phyloP scores from a whole-genome alignment of 2,888 invertebrate species.

The Tiphia femorata region DNA sequence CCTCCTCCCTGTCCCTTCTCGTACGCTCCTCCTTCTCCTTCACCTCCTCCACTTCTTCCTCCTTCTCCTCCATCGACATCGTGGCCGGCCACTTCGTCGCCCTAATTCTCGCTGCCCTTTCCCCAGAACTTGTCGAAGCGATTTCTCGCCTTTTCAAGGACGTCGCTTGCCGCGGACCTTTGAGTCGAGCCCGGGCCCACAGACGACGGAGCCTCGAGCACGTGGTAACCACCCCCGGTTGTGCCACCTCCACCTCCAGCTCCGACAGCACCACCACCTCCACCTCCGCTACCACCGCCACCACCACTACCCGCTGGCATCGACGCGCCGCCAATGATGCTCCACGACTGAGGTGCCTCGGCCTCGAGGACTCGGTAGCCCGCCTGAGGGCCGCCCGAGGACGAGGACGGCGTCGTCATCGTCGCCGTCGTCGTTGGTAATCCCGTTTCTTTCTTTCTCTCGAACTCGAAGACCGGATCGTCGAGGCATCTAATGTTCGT shows the following conservation, averaged over 20 bases:
- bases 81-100: constrained; percentile 5
- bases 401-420: constrained; percentile 53
- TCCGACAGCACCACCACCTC: constrained; percentile 15
- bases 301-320: not conserved
- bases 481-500: constrained; percentile 72
- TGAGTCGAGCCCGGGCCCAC: constrained; percentile 56
- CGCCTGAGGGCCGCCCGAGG: constrained; percentile 60
- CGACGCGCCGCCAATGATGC: constrained; percentile 34
- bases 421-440: constrained; percentile 44
- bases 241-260: constrained; percentile 21
- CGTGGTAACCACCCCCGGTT: constrained; percentile 59
- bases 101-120: constrained; percentile 68
- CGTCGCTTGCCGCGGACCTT: constrained; percentile 78
- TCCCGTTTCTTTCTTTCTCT: constrained; percentile 54
- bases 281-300: constrained; percentile 27
- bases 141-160: constrained; percentile 84
- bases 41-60: constrained; percentile 3
- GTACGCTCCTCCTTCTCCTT: constrained; percentile 1
- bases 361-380: constrained; percentile 74
- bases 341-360: constrained; percentile 64
- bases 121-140: constrained; percentile 90
- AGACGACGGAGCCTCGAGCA: constrained; percentile 63
- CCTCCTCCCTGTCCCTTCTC: not conserved
- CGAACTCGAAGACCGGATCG: constrained; percentile 72
- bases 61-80: constrained; percentile 14